Evolutionary conservation across 2,797 vertebrate genomes (phyloP), one percentile per base, ranked within the genome.

Genomic region (Caiman crocodilus): DNA sequence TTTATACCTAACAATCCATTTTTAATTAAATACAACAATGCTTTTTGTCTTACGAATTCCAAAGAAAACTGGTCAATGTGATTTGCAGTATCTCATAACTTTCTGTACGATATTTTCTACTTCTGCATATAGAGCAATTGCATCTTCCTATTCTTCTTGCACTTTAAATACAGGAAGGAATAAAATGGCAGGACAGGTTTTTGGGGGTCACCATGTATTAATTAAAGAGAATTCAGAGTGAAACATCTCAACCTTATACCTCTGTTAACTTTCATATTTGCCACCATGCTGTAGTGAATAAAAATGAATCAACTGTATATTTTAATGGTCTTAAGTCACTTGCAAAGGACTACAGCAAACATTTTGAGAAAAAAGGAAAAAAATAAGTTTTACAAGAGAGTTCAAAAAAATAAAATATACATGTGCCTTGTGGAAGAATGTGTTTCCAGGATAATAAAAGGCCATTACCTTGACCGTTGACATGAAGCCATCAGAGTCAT

Each of bases 401-500:
- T 97, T 97, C 89, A 92, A 87, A 76, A 88, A 79, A 76, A 85
- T 69, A 92, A 92, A 90, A 78, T 77, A 91, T 9, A 69, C 35
- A 6, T 35, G 71, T 14, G 81, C 76, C 87, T 93, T 79, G 60
- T 84, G 60, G 91, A 94, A 96, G 88, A 23, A 90, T 90, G 78
- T 89, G 90, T 94, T 97, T 99, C 98, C 97, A 98, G 98, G 98
- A 98, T 98, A 99, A 99, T 99, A 98, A 99, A 99, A 98, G 98
- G 98, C 98, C 98, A 99, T 99, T 99, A 99, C 99, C 99, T 99
- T 99, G 99, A 99, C 99, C 98, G 94, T 98, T 98, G 98, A 99
- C 99, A 99, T 98, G 98, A 99, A 99, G 99, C 98, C 98, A 99
- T 99, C 99, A 99, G 99, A 99, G 98, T 99, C 99, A 98, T 99